These are phyloP conservation scores for Drosophila rubida DNA, from an alignment of 2,888 invertebrate genomes.

Conservation along the genomic window DNA sequence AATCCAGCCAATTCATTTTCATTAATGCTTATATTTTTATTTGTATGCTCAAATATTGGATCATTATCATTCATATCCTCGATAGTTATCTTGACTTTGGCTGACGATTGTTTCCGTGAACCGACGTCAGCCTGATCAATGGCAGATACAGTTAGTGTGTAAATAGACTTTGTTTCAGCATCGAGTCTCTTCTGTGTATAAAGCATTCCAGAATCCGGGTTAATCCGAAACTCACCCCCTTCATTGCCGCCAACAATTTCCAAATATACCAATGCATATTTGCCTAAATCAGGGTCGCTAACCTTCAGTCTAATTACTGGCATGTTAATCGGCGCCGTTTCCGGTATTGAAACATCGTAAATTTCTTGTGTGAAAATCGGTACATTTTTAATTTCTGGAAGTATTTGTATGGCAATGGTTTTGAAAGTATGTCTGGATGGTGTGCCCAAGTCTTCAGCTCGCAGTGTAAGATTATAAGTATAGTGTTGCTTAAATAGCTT, in stretches of 20 bases:
- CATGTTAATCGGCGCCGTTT: constrained; percentile 95
- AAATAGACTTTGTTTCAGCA: constrained; percentile 93
- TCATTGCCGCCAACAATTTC: constrained; percentile 97
- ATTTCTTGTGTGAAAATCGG: constrained; percentile 94
- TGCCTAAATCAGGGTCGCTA: constrained; percentile 92
- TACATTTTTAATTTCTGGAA: constrained; percentile 93
- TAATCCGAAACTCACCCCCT: constrained; percentile 93
- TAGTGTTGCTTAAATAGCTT: constrained; percentile 88
- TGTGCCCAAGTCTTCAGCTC: constrained; percentile 93
- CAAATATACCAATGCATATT: constrained; percentile 93
- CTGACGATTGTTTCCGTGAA: constrained; percentile 93
- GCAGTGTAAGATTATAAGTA: constrained; percentile 92
- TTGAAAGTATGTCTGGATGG: constrained; percentile 92
- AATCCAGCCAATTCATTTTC: constrained; percentile 96
- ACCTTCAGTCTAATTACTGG: constrained; percentile 95
- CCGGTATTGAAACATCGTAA: constrained; percentile 94
- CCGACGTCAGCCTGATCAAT: constrained; percentile 94
- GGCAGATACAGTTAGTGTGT: constrained; percentile 95
- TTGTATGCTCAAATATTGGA: constrained; percentile 92
- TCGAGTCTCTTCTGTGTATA: constrained; percentile 93
- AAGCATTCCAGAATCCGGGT: constrained; percentile 94
- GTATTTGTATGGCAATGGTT: constrained; percentile 91
- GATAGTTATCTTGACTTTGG: constrained; percentile 95
- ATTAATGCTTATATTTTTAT: constrained; percentile 90
- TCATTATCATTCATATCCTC: constrained; percentile 97